Conservation (phyloP, 2,888 invertebrate genomes). For the Diaperis boleti region DNA sequence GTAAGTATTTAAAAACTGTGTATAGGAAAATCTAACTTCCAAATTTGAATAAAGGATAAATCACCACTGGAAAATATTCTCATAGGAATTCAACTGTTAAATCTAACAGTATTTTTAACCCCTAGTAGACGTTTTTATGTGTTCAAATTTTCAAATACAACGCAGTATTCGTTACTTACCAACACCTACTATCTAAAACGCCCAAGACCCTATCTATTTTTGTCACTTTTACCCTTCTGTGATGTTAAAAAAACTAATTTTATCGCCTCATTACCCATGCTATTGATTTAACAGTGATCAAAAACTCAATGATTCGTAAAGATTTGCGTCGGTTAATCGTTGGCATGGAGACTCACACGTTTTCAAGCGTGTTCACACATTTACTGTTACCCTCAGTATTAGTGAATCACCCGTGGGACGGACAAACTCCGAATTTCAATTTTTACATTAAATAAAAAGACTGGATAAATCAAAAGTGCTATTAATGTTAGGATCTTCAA, state of each 20-base stretch:
- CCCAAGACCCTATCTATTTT: conserved; percentile 2
- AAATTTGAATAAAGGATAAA: too few relatives aligned
- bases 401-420: conserved; percentile 3
- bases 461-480: not conserved
- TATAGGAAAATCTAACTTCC: too few relatives aligned
- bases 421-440: not conserved
- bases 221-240: not conserved
- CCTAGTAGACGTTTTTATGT: too few relatives aligned
- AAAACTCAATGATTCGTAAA: conserved; percentile 57
- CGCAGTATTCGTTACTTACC: not conserved
- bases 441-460: not conserved
- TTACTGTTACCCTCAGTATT: conserved; percentile 35
- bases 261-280: conserved; percentile 21
- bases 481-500: conserved; percentile 6
- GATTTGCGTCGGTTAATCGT: conserved; percentile 60
- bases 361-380: conserved; percentile 50
- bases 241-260: not conserved
- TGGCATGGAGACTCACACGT: conserved; percentile 59
- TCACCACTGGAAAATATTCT: too few relatives aligned
- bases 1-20: too few relatives aligned
- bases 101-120: too few relatives aligned
- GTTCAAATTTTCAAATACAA: not conserved
- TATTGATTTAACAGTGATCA: conserved; percentile 56
- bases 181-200: not conserved
- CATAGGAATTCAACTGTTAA: too few relatives aligned